Percentiles rank a stretch among this genome's conserved stretches.
Conservation (phyloP, 2,888 invertebrate species). For the Perdita meconis region DNA sequence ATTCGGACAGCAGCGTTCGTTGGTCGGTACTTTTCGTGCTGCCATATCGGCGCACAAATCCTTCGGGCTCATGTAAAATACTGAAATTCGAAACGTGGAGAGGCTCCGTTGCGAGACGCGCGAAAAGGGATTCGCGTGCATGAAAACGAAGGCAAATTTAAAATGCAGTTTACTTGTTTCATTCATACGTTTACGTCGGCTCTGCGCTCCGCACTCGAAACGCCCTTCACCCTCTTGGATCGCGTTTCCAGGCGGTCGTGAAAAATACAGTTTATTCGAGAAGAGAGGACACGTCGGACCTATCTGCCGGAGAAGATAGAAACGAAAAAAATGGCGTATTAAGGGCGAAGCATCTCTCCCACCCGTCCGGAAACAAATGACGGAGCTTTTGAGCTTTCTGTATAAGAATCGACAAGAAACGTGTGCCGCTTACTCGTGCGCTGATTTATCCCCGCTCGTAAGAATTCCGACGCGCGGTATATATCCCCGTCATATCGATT, state of each 20-base stretch:
- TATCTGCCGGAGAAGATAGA: slow-evolving; percentile 28
- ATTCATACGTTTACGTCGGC: too few species aligned
- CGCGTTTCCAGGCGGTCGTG: not conserved
- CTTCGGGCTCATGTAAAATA: not conserved
- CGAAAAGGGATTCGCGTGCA: not conserved
- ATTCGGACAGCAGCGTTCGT: not conserved
- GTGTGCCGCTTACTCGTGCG: slow-evolving; percentile 47
- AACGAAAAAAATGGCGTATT: slow-evolving; percentile 46
- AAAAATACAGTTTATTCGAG: slow-evolving; percentile 21
- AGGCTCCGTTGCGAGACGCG: too few species aligned
- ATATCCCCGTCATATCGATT: slow-evolving; percentile 61
- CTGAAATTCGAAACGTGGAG: too few species aligned
- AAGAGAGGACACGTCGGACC: not conserved
- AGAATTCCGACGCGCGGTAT: slow-evolving; percentile 48
- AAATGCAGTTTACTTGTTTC: not conserved
- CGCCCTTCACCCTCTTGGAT: too few species aligned
- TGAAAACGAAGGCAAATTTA: not conserved
- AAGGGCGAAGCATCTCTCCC: slow-evolving; percentile 15
- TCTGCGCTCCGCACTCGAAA: not conserved
- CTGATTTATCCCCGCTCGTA: slow-evolving; percentile 62
- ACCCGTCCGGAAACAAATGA: slow-evolving; percentile 43
- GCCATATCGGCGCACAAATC: not conserved
- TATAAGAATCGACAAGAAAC: slow-evolving; percentile 65
- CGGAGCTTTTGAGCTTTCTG: slow-evolving; percentile 50
- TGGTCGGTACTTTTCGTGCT: not conserved